A percentile compares a stretch with the other conserved stretches of the same genome.
Evolutionary conservation across 2,797 vertebrate genomes (phyloP).

Genomic region (Bryconaethiops microstoma): DNA sequence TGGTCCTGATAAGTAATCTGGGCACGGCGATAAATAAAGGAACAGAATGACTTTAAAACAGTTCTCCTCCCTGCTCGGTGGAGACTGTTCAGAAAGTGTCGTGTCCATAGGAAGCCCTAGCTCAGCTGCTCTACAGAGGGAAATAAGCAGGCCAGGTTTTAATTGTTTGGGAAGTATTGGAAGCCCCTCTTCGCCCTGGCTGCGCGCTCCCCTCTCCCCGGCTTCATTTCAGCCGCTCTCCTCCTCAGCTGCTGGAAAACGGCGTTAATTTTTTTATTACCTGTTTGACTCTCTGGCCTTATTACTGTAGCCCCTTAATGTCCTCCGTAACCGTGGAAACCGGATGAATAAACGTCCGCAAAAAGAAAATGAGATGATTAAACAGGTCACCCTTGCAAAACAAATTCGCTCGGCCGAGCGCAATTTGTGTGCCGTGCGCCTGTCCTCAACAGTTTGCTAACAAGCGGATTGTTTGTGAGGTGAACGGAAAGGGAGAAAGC

Average conservation of each 20-base stretch:
- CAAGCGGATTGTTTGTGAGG: constrained; percentile 84
- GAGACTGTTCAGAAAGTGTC: constrained; percentile 76
- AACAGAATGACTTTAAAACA: constrained; percentile 75
- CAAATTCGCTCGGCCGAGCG: constrained; percentile 92
- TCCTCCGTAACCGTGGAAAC: constrained; percentile 99
- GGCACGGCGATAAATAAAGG: constrained; percentile 78
- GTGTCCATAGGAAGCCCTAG: constrained; percentile 77
- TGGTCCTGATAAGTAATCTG: constrained; percentile 81
- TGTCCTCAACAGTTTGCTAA: constrained; percentile 86
- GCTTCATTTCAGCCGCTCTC: constrained; percentile 89
- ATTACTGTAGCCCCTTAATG: constrained; percentile 99
- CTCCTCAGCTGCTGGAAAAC: constrained; percentile 87
- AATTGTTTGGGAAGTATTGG: constrained; percentile 85
- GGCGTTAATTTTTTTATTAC: constrained; percentile 99
- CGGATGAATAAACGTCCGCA: constrained; percentile 99
- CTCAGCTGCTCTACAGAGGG: constrained; percentile 79
- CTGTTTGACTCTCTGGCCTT: constrained; percentile 99
- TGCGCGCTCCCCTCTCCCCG: constrained; percentile 77
- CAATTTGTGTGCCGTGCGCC: constrained; percentile 82
- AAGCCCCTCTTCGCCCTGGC: constrained; percentile 63
- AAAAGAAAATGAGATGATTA: constrained; percentile 99
- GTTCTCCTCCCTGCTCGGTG: constrained; percentile 73
- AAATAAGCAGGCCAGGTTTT: constrained; percentile 79
- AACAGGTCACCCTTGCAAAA: constrained; percentile 99
- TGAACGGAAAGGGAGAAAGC: constrained; percentile 68